A percentile compares a stretch with the other conserved stretches of the same genome.
phyloP scores from a whole-genome alignment of 2,113 vertebrate species.

The Macquaria ambigua region DNA sequence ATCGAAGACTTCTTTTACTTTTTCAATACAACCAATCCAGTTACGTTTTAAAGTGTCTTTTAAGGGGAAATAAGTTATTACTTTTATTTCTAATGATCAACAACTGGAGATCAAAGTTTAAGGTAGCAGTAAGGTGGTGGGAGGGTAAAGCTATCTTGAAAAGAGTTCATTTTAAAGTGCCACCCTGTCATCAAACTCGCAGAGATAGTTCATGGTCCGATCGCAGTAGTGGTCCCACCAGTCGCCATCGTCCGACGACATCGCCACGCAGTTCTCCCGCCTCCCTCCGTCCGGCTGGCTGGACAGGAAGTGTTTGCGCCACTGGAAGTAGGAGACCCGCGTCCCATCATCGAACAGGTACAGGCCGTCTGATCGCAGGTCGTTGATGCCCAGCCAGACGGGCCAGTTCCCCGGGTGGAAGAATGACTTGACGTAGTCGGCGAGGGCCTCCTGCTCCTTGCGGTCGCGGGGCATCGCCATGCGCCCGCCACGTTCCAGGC shows the following conservation, averaged over 20 bases:
- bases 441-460: constrained; percentile 87
- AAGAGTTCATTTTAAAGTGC: constrained; percentile 62
- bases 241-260: constrained; percentile 92
- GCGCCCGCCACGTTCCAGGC: constrained; percentile 87
- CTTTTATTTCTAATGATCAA: constrained; percentile 23
- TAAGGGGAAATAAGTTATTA: constrained; percentile 45
- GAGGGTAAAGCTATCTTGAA: background rate
- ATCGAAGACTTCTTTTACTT: background rate
- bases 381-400: constrained; percentile 91
- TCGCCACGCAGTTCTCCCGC: constrained; percentile 92
- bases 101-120: constrained; percentile 9
- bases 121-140: background rate
- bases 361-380: constrained; percentile 88
- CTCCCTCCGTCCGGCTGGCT: constrained; percentile 91
- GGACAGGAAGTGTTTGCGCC: constrained; percentile 89
- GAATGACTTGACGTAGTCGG: constrained; percentile 85
- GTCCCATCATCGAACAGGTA: constrained; percentile 91
- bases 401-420: constrained; percentile 92
- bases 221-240: constrained; percentile 96
- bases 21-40: background rate
- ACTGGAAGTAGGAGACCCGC: constrained; percentile 90
- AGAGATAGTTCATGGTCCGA: constrained; percentile 90
- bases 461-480: constrained; percentile 90
- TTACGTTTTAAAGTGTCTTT: background rate
- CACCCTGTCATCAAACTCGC: constrained; percentile 88